Base-by-base conservation (phyloP, 2,888 invertebrate species). In the Byasa hedistus region DNA sequence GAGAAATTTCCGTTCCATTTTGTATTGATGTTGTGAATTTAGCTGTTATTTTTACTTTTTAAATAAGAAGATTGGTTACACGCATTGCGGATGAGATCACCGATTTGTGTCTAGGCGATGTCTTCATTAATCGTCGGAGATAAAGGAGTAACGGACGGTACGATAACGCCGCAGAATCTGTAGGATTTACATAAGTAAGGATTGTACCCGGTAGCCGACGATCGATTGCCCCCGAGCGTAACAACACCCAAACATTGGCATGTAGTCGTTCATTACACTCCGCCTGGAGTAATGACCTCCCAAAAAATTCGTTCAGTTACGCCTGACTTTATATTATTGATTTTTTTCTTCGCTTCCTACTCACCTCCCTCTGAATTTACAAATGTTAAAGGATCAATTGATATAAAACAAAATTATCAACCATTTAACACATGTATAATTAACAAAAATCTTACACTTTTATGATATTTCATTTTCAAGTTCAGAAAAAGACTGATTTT, bases 191-290 rank as follows among this genome's bases (percentile, higher is more conserved):
- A 67, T 67, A 63, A 63, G 63, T 51, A 39, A 63, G 67, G 39
- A 63, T 63, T 67, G 63, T 63, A 67, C 67, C 67, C 67, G 60
- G 67, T 63, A 67, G 59, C 55, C 57, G 58, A 62, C 58, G 59
- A 62, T 58, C 62, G 48, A 62, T 66, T 62, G 66, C 67, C 58
- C 60, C 62, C 63, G 56, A 56, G 63, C 67, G 54, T 23, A 64
- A 64, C 57, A 67, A 55, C 64, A 64, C 68, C 64, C 68, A 68
- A 67, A 64, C 68, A 68, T 64, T 68, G 64, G 36, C 59, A 62
- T 61, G 60, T 57, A 57, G 62, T 51, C 65, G 63, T 66, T 63
- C 69, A 66, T 69, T 69, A 62, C 62, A 66, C 69, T 58, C 66
- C 4, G 55, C 63, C 12, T 64, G 61, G 65, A 23, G 62, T 63